Conservation (phyloP, 2,797 vertebrate species). For the Sibirionetta formosa region DNA sequence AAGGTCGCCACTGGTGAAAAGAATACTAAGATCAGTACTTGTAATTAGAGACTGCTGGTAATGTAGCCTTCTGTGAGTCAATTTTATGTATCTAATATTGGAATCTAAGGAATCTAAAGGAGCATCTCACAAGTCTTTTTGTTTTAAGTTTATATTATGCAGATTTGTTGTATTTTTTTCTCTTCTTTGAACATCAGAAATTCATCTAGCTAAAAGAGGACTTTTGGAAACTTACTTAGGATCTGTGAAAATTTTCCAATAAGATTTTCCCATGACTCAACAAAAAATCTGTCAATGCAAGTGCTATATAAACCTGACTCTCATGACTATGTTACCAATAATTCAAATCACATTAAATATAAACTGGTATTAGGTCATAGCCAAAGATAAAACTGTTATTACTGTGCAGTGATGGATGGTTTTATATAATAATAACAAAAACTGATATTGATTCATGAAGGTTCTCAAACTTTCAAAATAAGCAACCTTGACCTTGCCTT, state of each 20-base stretch:
- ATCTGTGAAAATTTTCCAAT: neutral
- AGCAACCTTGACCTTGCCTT: constrained; percentile 50
- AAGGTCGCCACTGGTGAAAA: neutral
- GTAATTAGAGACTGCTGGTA: neutral
- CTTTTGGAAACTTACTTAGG: neutral
- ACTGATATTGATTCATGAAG: constrained; percentile 39
- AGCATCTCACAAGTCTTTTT: neutral
- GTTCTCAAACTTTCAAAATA: constrained; percentile 33
- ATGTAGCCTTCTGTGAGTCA: neutral
- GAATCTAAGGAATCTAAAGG: neutral
- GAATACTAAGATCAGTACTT: neutral
- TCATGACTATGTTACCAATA: constrained; percentile 10
- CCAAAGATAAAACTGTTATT: neutral
- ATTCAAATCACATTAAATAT: neutral
- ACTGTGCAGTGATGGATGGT: constrained; percentile 15
- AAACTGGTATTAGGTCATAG: neutral
- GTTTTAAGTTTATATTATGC: neutral
- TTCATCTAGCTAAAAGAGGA: neutral
- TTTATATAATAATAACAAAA: constrained; percentile 25
- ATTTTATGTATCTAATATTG: neutral
- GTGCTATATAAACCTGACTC: neutral
- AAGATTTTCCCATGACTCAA: neutral
- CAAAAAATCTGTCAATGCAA: neutral
- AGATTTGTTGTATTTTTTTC: neutral
- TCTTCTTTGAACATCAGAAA: neutral